These are phyloP conservation scores for Metridium senile DNA, from an alignment of 92 coral and sea anemone genomes.

Conservation along the genomic window DNA sequence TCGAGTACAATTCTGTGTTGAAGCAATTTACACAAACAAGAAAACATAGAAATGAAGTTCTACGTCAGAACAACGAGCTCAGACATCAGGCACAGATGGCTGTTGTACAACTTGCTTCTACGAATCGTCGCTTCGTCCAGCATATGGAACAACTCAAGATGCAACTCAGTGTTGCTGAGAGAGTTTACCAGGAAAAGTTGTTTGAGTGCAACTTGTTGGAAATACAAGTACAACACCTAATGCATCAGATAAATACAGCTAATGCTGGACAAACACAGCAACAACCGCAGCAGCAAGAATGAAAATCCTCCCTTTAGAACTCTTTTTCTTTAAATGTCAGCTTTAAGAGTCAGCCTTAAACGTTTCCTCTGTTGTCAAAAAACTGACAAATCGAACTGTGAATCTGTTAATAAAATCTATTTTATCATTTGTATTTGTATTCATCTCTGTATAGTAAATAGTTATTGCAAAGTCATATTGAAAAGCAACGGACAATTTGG, in stretches of 20 bases:
- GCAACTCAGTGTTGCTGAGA: slow-evolving; percentile 84
- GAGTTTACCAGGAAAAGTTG: slow-evolving; percentile 90
- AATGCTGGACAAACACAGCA: not conserved
- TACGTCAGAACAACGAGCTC: slow-evolving; percentile 90
- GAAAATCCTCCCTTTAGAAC: not conserved
- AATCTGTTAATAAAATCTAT: not conserved
- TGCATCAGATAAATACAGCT: slow-evolving; percentile 42
- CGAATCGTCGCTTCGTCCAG: slow-evolving; percentile 86
- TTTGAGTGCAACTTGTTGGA: slow-evolving; percentile 90
- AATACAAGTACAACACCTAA: slow-evolving; percentile 87
- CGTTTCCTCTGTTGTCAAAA: not conserved
- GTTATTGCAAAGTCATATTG: too few species aligned
- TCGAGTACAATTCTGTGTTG: slow-evolving; percentile 58
- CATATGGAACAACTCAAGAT: slow-evolving; percentile 93
- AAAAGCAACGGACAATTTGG: too few species aligned
- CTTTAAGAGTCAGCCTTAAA: not conserved
- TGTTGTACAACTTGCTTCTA: slow-evolving; percentile 84
- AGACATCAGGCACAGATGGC: slow-evolving; percentile 98
- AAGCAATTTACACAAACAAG: slow-evolving; percentile 87
- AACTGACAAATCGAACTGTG: not conserved
- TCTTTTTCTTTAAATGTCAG: not conserved
- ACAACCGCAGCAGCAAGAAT: not conserved
- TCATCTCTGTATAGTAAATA: not conserved
- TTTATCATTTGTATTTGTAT: not conserved
- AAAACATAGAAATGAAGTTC: slow-evolving; percentile 90